phyloP scores from a whole-genome alignment of 2,113 vertebrate genomes.

The Oncorhynchus kisutch region DNA sequence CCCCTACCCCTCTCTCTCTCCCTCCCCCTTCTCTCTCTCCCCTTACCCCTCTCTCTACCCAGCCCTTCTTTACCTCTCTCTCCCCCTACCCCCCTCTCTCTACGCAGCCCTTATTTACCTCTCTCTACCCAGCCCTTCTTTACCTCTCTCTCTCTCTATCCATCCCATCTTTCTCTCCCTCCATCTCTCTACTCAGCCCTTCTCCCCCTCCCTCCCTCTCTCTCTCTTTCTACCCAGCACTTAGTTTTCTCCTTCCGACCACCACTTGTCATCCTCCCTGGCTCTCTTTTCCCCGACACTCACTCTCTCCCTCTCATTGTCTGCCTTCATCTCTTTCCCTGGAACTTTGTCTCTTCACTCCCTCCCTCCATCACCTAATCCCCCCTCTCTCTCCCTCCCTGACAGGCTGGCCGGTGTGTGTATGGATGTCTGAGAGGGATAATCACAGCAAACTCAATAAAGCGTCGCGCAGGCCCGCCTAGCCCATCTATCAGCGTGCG shows the following conservation, averaged over 20 bases:
- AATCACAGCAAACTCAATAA: conserved; percentile 99
- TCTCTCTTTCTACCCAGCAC: conserved; percentile 33
- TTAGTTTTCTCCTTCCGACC: conserved; percentile 47
- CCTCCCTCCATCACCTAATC: too few species aligned
- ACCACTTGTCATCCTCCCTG: conserved; percentile 34
- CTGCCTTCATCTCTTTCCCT: conserved; percentile 47
- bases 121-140: too few species aligned
- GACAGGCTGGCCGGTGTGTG: conserved; percentile 54
- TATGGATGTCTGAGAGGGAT: conserved; percentile 87
- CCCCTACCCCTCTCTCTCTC: too few species aligned
- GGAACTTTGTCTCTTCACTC: too few species aligned
- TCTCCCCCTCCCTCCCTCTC: conserved; percentile 22
- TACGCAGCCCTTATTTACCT: too few species aligned
- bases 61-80: too few species aligned
- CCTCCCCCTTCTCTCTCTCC: too few species aligned
- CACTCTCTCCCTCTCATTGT: conserved; percentile 29
- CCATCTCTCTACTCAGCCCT: neutral
- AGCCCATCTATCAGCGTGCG: conserved; percentile 92
- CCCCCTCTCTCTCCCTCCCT: conserved; percentile 20
- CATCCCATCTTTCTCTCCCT: too few species aligned
- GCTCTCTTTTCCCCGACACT: conserved; percentile 10
- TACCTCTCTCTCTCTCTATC: too few species aligned
- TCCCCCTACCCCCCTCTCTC: too few species aligned
- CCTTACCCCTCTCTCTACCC: neutral
- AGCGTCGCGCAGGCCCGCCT: conserved; percentile 82